Percentiles rank a stretch among this genome's conserved stretches.
Evolutionary conservation across 2,113 vertebrate genomes (phyloP).

Genomic region (Capreolus pygargus): DNA sequence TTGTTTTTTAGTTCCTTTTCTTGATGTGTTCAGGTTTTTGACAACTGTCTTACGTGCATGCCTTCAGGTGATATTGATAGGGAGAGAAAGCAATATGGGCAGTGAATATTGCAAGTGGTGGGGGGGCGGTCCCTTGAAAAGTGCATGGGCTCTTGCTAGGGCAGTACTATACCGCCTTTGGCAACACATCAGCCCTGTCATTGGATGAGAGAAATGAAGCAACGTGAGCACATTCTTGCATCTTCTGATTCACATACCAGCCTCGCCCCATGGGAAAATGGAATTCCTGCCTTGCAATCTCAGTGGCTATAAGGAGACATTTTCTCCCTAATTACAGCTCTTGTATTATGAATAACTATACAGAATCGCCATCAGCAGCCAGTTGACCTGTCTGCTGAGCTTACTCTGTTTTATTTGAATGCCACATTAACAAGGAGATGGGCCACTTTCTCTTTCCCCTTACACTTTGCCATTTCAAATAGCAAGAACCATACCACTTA

Average conservation of each 20-base stretch:
- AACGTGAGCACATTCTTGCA: neutral
- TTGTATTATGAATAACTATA: constrained; percentile 57
- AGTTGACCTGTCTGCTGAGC: constrained; percentile 57
- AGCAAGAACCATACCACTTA: constrained; percentile 59
- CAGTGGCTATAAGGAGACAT: constrained; percentile 13
- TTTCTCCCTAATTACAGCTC: constrained; percentile 53
- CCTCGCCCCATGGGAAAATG: neutral
- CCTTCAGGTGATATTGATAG: neutral
- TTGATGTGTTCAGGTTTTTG: neutral
- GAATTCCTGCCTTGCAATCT: neutral
- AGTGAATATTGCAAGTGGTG: neutral
- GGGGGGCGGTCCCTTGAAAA: neutral
- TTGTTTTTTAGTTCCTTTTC: neutral
- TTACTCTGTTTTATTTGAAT: constrained; percentile 53
- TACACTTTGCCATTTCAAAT: constrained; percentile 69
- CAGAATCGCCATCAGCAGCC: constrained; percentile 35
- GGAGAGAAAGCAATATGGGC: neutral
- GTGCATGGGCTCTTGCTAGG: neutral
- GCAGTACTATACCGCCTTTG: neutral
- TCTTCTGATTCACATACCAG: neutral
- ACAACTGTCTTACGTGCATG: neutral
- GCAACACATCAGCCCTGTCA: neutral
- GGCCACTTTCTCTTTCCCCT: constrained; percentile 49
- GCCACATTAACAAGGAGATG: constrained; percentile 69
- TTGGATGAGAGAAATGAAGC: neutral